phyloP scores from a whole-genome alignment of 2,888 invertebrate species.

The Melieria picta region DNA sequence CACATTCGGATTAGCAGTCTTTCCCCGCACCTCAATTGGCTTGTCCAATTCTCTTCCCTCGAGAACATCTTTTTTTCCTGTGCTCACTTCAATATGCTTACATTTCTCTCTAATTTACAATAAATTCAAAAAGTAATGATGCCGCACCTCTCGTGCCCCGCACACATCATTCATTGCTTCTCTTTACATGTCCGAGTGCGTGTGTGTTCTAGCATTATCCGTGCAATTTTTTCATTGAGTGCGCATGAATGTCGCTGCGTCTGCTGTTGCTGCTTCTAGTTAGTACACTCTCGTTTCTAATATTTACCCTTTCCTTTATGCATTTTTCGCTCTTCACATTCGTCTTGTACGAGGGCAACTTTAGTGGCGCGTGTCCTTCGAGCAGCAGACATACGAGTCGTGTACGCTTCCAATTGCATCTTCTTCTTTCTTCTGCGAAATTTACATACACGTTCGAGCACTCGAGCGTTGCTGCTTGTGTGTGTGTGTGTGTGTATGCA shows the following conservation, averaged over 20 bases:
- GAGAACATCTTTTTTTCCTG: too few relatives aligned
- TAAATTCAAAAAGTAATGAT: too few relatives aligned
- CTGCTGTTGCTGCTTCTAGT: too few relatives aligned
- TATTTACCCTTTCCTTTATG: not conserved
- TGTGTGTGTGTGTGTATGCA: not conserved
- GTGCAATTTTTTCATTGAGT: too few relatives aligned
- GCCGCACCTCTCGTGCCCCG: too few relatives aligned
- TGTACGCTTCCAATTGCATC: not conserved
- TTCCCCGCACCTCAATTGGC: not conserved
- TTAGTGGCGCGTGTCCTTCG: not conserved
- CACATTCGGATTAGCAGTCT: not conserved
- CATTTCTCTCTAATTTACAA: too few relatives aligned
- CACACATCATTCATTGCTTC: too few relatives aligned
- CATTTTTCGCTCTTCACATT: not conserved
- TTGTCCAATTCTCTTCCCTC: too few relatives aligned
- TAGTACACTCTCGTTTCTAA: not conserved
- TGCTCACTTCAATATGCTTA: too few relatives aligned
- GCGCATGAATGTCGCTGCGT: too few relatives aligned
- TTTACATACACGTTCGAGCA: not conserved
- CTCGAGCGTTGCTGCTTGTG: not conserved
- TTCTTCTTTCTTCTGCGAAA: not conserved
- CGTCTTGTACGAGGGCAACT: conserved; percentile 1
- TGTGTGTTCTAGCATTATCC: too few relatives aligned
- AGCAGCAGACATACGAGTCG: not conserved
- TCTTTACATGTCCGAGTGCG: too few relatives aligned